Evolutionary conservation across 2,797 vertebrate species (phyloP).

Genomic region (Crenuchus spilurus): DNA sequence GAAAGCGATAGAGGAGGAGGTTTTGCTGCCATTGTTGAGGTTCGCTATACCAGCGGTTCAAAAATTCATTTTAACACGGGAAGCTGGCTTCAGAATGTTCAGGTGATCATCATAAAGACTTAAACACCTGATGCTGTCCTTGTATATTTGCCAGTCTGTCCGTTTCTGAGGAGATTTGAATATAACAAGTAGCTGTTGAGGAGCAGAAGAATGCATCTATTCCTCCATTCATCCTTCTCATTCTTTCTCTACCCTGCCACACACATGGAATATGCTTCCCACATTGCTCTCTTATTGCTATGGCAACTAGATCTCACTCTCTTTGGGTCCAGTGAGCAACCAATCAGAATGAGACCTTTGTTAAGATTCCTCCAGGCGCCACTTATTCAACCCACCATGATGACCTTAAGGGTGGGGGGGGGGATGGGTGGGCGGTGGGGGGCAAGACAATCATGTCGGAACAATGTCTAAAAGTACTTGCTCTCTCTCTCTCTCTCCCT

Average conservation of each 20-base stretch:
- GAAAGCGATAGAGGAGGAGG: background rate
- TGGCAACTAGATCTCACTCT: slow-evolving; percentile 78
- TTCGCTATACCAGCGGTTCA: background rate
- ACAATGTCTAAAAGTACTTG: too few relatives aligned
- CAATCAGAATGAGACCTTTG: slow-evolving; percentile 84
- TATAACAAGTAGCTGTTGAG: slow-evolving; percentile 22
- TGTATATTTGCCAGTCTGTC: slow-evolving; percentile 11
- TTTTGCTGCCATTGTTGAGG: background rate
- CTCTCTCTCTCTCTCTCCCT: too few relatives aligned
- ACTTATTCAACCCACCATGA: slow-evolving; percentile 81
- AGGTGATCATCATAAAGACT: too few relatives aligned
- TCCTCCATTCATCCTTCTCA: slow-evolving; percentile 59
- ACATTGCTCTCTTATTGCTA: slow-evolving; percentile 79
- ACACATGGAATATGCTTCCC: slow-evolving; percentile 69
- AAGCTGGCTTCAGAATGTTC: too few relatives aligned
- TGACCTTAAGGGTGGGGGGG: too few relatives aligned
- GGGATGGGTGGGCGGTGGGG: too few relatives aligned
- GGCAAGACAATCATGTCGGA: too few relatives aligned
- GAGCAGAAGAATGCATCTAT: slow-evolving; percentile 73
- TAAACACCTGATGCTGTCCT: background rate
- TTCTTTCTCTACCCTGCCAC: slow-evolving; percentile 62
- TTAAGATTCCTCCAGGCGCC: slow-evolving; percentile 81
- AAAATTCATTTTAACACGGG: background rate
- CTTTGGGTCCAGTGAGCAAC: slow-evolving; percentile 77
- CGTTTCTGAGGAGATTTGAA: slow-evolving; percentile 22